These are phyloP conservation scores for Phania funesta DNA, from an alignment of 2,888 invertebrate species.

Conservation along the genomic window DNA sequence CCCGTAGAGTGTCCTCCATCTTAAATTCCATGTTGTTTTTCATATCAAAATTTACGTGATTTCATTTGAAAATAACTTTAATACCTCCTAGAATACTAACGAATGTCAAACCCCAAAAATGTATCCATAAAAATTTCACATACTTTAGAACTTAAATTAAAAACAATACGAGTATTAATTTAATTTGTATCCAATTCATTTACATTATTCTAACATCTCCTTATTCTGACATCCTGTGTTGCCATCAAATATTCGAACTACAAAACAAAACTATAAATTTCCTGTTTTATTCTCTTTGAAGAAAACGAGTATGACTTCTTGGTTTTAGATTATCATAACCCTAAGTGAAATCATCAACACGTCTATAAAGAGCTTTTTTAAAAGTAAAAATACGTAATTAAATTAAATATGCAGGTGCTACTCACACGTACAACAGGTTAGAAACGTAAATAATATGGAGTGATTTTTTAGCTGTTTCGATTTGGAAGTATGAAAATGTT, in stretches of 20 bases:
- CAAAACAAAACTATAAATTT: slow-evolving; percentile 40
- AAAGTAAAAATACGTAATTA: not conserved
- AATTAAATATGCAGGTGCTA: slow-evolving; percentile 26
- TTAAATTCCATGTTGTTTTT: no score
- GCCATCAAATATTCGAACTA: not conserved
- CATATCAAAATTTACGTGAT: not conserved
- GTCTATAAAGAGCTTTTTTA: slow-evolving; percentile 1
- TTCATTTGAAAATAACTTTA: not conserved
- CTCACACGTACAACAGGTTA: slow-evolving; percentile 24
- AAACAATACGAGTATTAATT: slow-evolving; percentile 4
- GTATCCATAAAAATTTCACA: not conserved
- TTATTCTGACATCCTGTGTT: slow-evolving; percentile 24
- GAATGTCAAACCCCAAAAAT: not conserved
- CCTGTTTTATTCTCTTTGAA: slow-evolving; percentile 48
- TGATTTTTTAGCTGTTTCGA: no score
- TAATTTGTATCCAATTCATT: not conserved
- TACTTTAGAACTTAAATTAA: not conserved
- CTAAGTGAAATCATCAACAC: slow-evolving; percentile 19
- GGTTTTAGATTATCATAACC: slow-evolving; percentile 14
- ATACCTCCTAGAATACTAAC: not conserved
- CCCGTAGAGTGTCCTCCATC: no score
- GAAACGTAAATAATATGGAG: no score
- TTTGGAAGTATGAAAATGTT: no score
- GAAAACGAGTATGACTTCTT: slow-evolving; percentile 23
- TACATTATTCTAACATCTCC: not conserved